Conservation (phyloP, 2,797 vertebrate species). For the Acanthornis magna region DNA sequence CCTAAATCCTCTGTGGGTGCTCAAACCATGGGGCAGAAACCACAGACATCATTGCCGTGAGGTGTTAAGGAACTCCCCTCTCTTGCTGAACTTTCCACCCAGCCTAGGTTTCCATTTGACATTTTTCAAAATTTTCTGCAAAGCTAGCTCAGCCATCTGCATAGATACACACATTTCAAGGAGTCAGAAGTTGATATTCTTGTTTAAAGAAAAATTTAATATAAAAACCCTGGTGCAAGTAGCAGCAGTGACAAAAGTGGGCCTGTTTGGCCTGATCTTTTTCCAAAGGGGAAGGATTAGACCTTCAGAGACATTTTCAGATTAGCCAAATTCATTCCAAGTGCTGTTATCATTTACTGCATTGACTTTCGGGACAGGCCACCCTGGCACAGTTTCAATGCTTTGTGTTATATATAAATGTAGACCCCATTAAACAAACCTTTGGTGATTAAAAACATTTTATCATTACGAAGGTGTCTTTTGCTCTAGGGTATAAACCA, state of each 20-base stretch:
- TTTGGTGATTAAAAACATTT: slow-evolving; percentile 47
- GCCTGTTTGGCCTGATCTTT: not conserved
- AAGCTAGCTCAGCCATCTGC: not conserved
- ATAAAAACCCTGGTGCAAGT: not conserved
- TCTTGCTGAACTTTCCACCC: not conserved
- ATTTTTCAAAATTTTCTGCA: not conserved
- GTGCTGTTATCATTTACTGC: not conserved
- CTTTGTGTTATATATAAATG: not conserved
- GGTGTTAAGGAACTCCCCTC: rapidly evolving
- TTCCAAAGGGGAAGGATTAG: not conserved
- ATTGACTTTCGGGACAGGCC: not conserved
- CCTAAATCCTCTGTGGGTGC: not conserved
- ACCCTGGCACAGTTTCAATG: not conserved
- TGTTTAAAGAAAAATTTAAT: not conserved
- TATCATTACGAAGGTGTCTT: slow-evolving; percentile 43
- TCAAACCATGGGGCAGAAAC: rapidly evolving
- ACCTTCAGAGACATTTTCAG: not conserved
- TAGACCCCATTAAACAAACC: not conserved
- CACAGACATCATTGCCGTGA: rapidly evolving
- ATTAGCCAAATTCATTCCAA: not conserved
- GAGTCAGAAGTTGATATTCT: not conserved
- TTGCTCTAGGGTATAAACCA: not conserved
- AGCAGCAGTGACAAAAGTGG: not conserved
- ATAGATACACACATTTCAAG: not conserved
- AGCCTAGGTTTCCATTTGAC: not conserved